A percentile compares a stretch with the other conserved stretches of the same genome.
phyloP scores from a whole-genome alignment of 2,113 vertebrate genomes.

The Lonchura striata region DNA sequence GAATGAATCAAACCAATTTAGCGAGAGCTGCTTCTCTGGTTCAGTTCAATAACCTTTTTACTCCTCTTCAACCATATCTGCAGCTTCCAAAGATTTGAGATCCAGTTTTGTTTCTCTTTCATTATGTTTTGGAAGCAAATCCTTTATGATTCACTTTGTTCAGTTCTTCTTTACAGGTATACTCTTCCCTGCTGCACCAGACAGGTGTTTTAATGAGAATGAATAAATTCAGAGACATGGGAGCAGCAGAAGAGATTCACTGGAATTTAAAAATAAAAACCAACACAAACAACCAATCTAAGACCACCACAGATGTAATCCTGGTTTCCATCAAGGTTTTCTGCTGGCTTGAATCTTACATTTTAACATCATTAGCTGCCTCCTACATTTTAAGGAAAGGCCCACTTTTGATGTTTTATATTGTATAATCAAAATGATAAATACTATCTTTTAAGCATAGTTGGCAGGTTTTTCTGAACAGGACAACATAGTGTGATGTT shows the following conservation, averaged over 20 bases:
- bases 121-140: not conserved
- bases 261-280: not conserved
- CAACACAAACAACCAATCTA: not conserved
- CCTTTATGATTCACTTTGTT: not conserved
- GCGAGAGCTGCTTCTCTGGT: not conserved
- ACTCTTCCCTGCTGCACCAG: not conserved
- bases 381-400: not conserved
- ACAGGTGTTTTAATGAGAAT: not conserved
- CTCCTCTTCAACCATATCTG: not conserved
- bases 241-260: not conserved
- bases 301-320: not conserved
- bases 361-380: not conserved
- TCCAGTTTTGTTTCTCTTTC: not conserved
- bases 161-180: not conserved
- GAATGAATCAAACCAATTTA: not conserved
- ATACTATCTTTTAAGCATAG: not conserved
- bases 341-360: not conserved
- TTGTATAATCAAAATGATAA: not conserved
- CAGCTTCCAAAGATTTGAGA: not conserved
- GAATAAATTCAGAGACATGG: not conserved
- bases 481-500: not conserved
- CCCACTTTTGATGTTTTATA: not conserved
- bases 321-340: not conserved
- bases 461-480: not conserved
- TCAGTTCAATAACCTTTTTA: not conserved